Base-by-base conservation (phyloP, 2,888 invertebrate species). In the Leptopterna dolabrata region DNA sequence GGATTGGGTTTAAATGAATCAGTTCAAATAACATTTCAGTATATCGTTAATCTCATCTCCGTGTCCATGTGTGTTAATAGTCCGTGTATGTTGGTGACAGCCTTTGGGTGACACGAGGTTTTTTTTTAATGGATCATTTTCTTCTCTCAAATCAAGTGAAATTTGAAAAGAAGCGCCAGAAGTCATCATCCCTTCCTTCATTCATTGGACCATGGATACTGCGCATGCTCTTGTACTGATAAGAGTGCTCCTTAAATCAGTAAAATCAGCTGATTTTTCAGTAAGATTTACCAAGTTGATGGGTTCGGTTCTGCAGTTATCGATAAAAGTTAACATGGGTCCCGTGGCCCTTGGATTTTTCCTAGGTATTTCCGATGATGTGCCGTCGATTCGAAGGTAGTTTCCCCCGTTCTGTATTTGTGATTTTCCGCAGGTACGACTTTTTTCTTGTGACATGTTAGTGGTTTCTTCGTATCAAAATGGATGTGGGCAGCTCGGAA, bases 401-500 rank as follows among this genome's bases (percentile, higher is more conserved):
- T 73, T 73, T 36, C 9, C 19, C 4, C 11, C 30, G 30, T 41
- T 73, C 36, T 29, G 29, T 29, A 14, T 9, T 9, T 36, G 16
- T 1, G 19, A 73, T 16, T 30, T 41, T 36, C 36, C 14, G 16
- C 14, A n/a, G 16, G 2, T 30, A 36, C n/a, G n/a, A 36, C 2
- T 30, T 3, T 14, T 4, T 36, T 36, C 6, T 51, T 55, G 27
- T 29, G 81, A 19, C 47, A 55, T 81, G 51, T 81, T 47, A 24
- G 24, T 51, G 27, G 55, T 7, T 27, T 45, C 7, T 1, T 45
- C 19, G 45, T 27, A 24, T 45, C 27, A 70, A 80, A 80, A 87
- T 87, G 86, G 86, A 87, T 78, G 19, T 87, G 70, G 78, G 63
- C 16, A 87, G 27, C n/a, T 11, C 78, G 47, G 86, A 89, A 83